phyloP scores from a whole-genome alignment of 1,140 invertebrate species.

The Lethocerus indicus region DNA sequence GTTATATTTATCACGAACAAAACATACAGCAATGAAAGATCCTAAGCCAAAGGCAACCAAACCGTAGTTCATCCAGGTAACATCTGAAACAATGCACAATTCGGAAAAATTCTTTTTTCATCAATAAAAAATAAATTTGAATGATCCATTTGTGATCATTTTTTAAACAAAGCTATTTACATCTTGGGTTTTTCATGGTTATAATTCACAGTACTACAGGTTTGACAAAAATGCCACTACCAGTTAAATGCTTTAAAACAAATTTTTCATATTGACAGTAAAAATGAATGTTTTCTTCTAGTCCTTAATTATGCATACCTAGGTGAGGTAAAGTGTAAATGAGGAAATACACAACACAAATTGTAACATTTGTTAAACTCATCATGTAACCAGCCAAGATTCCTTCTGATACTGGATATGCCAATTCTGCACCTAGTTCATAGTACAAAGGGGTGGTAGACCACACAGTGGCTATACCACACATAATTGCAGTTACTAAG shows the following conservation, averaged over 20 bases:
- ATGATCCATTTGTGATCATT: neutral
- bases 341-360: slow-evolving; percentile 11
- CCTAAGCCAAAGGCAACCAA: slow-evolving; percentile 4
- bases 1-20: slow-evolving; percentile 10
- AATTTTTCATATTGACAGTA: neutral
- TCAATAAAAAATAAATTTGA: neutral
- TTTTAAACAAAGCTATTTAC: neutral
- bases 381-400: slow-evolving; percentile 29
- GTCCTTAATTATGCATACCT: neutral
- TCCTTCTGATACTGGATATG: slow-evolving; percentile 31
- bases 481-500: slow-evolving; percentile 19
- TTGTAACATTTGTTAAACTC: slow-evolving; percentile 21
- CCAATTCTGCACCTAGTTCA: slow-evolving; percentile 30
- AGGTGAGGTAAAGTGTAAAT: slow-evolving; percentile 9
- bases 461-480: slow-evolving; percentile 27
- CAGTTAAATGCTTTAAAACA: neutral
- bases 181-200: neutral
- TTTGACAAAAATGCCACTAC: neutral
- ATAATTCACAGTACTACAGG: neutral
- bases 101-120: neutral
- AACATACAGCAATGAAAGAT: slow-evolving; percentile 3
- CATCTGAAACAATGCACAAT: slow-evolving; percentile 8
- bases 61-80: slow-evolving; percentile 13
- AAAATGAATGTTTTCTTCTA: neutral
- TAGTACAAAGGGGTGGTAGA: slow-evolving; percentile 28